Evolutionary conservation across 2,888 invertebrate genomes (phyloP), one percentile per base, ranked within the genome.

Genomic region (Nasonia oneida): DNA sequence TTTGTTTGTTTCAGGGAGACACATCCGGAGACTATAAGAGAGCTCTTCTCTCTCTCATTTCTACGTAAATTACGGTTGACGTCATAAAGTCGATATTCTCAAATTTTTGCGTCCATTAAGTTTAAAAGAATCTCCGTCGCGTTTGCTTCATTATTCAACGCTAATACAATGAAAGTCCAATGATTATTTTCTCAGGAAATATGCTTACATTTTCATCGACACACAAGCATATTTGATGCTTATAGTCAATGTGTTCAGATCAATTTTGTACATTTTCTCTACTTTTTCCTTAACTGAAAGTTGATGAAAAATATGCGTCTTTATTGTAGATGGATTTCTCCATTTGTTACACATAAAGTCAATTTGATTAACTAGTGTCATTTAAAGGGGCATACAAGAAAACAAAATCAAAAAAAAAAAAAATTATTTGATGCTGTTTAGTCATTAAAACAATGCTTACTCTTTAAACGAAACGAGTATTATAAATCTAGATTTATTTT

Each of bases 1-100:
- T 82, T 87, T 86, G 85, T 89, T 91, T 92, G 93, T 96, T 97
- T 93, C 96, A 98, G 97, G 97, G 96, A 92, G 98, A 98, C 95
- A 98, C 98, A 89, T 97, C 97, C 92, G 98, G 98, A 91, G 97
- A 98, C 95, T 98, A 98, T 96, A 98, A 96, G 95, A 97, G 96
- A 95, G 96, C 97, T 92, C 96, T 98, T 93, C 95, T 98, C 94
- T 96, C 97, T 91, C 95, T 98, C 94, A 95, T 97, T 94, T 96
- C 96, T 93, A 96, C 96, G 93, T 94, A 92, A 92, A 85, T 86
- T 76, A 57, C 15, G 29, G 64, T 4, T 53, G 61, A 18, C 14
- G 42, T 18, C 84, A 74, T 74, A 50, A 39, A 53, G 57, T n/a
- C 57, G 8, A 61, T 39, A 39, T 80, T 76, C 75, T 79, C 47